phyloP scores from a whole-genome alignment of 2,113 vertebrate species.

The Channa maculata region DNA sequence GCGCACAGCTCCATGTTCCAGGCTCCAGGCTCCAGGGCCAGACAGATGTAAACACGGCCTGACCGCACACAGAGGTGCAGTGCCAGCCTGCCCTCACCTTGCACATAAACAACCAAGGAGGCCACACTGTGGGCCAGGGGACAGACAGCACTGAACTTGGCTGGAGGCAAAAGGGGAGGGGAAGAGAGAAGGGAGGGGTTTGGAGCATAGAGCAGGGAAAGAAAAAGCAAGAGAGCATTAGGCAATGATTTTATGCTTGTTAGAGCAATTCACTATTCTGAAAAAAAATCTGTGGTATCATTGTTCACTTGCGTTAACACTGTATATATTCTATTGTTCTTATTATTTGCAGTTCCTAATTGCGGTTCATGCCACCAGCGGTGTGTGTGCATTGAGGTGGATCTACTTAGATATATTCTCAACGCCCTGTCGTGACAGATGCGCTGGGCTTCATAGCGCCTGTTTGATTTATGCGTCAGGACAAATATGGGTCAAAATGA shows the following conservation, averaged over 20 bases:
- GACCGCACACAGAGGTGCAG: slow-evolving; percentile 71
- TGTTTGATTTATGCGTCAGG: slow-evolving; percentile 81
- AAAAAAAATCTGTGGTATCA: slow-evolving; percentile 22
- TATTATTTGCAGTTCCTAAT: slow-evolving; percentile 67
- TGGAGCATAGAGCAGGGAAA: neutral
- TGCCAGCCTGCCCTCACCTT: slow-evolving; percentile 74
- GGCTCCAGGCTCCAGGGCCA: slow-evolving; percentile 70
- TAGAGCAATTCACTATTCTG: slow-evolving; percentile 49
- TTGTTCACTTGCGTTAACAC: slow-evolving; percentile 37
- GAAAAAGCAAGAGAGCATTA: slow-evolving; percentile 24
- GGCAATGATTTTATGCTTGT: slow-evolving; percentile 54
- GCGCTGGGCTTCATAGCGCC: slow-evolving; percentile 66
- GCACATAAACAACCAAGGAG: slow-evolving; percentile 70
- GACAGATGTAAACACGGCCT: slow-evolving; percentile 80
- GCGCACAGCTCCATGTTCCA: slow-evolving; percentile 64
- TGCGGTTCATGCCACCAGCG: slow-evolving; percentile 68
- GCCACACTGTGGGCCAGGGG: slow-evolving; percentile 56
- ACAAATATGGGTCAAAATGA: slow-evolving; percentile 85
- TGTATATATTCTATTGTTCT: slow-evolving; percentile 49
- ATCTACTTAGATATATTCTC: slow-evolving; percentile 66
- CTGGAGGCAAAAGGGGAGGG: slow-evolving; percentile 42
- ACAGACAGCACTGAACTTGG: slow-evolving; percentile 61
- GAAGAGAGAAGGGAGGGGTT: neutral
- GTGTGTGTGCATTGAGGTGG: slow-evolving; percentile 46
- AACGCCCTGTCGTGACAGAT: slow-evolving; percentile 67